Evolutionary conservation across 2,797 vertebrate species (phyloP), one percentile per base, ranked within the genome.

Genomic region (Sebastes steindachneri): DNA sequence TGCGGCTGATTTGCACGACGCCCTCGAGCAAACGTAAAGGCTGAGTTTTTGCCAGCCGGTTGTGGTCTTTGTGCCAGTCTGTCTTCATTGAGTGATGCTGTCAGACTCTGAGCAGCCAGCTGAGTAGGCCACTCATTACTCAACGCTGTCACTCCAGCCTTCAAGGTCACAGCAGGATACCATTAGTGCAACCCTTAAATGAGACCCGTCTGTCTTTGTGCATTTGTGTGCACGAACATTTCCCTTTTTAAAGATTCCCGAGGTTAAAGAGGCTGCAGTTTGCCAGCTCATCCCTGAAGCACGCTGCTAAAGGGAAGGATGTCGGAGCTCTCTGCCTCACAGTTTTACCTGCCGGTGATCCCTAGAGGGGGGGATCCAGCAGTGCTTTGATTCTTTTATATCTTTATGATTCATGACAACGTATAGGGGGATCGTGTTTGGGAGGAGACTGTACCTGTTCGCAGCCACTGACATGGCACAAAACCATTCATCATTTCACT

Each of bases 161-260:
- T 88, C 90, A 93, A 93, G 88, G 91, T 93, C 86, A 86, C 53
- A 69, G 70, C 77, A 71, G 75, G 76, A 82, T 69, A 57, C 79
- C 65, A 15, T 79, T 77, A 84, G 66, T 28, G 31, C 64, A 70
- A 76, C 77, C 37, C 35, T 80, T 68, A 60, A 71, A 59, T 48
- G 66, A 68, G 63, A 75, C 17, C 37, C 28, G 53, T 83, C 58
- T 78, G 58, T 57, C 28, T 58, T 7, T 28, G 31, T 48, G 60
- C 4, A 53, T 10, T 84, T 83, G 29, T 55, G 68, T 14, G 23
- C 45, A 15, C 29, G 23, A 65, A 57, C 6, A 1, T 15, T 6
- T 6, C 15, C 64, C 17, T 55, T 51, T 64, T 37, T 11, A 4
- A 77, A 59, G 37, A 41, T 15, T 41, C 63, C 75, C 35, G 77